These are phyloP conservation scores for Drosophila lacicola DNA, from an alignment of 2,888 invertebrate species.

Conservation along the genomic window DNA sequence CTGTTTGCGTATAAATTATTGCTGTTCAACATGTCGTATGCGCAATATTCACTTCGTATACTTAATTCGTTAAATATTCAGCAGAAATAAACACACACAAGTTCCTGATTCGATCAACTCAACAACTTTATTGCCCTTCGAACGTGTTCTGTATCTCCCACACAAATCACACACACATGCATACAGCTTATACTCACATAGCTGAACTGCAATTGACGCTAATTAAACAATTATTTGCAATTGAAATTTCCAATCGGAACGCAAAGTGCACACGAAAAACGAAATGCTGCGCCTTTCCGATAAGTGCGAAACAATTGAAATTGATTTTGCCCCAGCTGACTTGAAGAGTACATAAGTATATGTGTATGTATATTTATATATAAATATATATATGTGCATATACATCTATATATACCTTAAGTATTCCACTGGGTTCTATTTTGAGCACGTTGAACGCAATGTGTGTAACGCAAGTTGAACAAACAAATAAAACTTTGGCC, in stretches of 20 bases:
- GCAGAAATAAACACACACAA: background rate
- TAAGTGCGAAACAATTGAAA: conserved; percentile 72
- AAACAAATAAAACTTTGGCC: conserved; percentile 70
- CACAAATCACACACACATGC: background rate
- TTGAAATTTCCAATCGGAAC: conserved; percentile 70
- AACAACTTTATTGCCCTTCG: background rate
- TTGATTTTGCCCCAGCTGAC: conserved; percentile 60
- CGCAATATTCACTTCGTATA: conserved; percentile 19
- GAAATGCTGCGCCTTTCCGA: conserved; percentile 27
- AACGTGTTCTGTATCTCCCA: background rate
- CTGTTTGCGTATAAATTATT: conserved; percentile 1
- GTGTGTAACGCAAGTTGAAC: conserved; percentile 56
- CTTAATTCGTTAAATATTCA: conserved; percentile 13
- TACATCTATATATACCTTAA: conserved; percentile 2
- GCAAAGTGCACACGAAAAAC: conserved; percentile 47
- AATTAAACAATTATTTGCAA: conserved; percentile 73
- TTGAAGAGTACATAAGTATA: background rate
- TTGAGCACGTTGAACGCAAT: conserved; percentile 59
- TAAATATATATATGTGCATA: background rate
- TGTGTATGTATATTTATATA: background rate
- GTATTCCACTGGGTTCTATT: conserved; percentile 56
- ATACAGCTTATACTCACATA: background rate
- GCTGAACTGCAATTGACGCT: conserved; percentile 63
- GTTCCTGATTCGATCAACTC: background rate
- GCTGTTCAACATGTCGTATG: conserved; percentile 19